phyloP scores from a whole-genome alignment of 2,113 vertebrate species.

The Nyctereutes procyonoides region DNA sequence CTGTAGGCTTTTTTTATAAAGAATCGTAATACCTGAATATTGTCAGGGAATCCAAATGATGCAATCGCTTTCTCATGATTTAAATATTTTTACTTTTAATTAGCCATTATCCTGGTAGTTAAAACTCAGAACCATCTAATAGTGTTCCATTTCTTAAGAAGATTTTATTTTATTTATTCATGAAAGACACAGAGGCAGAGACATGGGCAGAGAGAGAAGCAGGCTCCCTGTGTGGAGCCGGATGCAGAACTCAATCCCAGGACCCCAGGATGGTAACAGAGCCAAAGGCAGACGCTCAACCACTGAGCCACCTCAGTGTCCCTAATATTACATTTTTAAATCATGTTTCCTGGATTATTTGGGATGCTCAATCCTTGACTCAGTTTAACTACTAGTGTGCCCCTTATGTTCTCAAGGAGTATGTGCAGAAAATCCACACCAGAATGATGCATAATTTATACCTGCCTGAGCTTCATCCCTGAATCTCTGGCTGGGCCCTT shows the following conservation, averaged over 20 bases:
- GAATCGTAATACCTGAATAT: background rate
- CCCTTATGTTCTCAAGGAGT: background rate
- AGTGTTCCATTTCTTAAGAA: background rate
- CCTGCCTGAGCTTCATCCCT: background rate
- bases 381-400: background rate
- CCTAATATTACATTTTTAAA: background rate
- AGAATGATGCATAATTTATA: fast-evolving
- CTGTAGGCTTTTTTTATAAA: background rate
- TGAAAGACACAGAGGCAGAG: too few species aligned
- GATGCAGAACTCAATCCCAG: too few species aligned
- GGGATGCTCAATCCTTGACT: background rate
- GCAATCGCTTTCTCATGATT: background rate
- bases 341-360: background rate
- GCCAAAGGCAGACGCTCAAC: too few species aligned
- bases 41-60: background rate
- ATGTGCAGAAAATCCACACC: background rate
- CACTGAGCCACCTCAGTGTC: too few species aligned
- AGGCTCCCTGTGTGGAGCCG: too few species aligned
- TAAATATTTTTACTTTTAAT: background rate
- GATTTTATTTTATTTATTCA: too few species aligned
- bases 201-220: too few species aligned
- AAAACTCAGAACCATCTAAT: background rate
- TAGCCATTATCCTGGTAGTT: background rate
- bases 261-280: too few species aligned
- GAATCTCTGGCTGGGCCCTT: too few species aligned